Base-by-base conservation (phyloP, 2,113 vertebrate species). In the Pseudorectes ferrugineus region DNA sequence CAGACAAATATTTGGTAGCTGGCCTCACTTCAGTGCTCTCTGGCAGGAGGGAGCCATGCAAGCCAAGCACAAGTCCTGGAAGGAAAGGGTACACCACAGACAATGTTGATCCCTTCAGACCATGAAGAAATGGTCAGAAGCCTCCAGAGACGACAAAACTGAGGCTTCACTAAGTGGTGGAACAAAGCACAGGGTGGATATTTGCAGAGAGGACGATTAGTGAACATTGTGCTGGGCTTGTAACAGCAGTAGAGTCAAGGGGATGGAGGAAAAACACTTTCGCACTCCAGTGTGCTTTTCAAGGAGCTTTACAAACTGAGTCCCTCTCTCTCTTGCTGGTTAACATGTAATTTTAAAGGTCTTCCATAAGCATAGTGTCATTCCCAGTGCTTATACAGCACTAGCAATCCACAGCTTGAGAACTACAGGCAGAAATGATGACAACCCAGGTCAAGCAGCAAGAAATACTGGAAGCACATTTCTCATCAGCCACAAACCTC, bases 211-310 rank as follows among this genome's bases (percentile, higher is more conserved):
- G 15, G 31, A 13, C 13, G 12, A 19, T 66, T 15, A 54, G 33
- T 20, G 46, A 91, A 36, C 28, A 28, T 40, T 45, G 11, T 46
- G 19, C 42, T 65, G 36, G 5, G 20, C 74, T 46, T 89, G n/a
- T 36, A 61, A n/a, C 35, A 83, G 68, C 33, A 70, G 25, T 0
- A 46, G 12, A 62, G 45, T n/a, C 31, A 76, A 73, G 11, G 6
- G 18, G 23, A 49, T 4, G 10, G 13, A 79, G 15, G 12, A 55
- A 72, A 70, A 51, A 5, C 5, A 33, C 18, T 43, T 71, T 38
- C 0, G 0, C 20, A 43, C 11, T 14, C n/a, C 76, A 57, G 28
- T 0, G 0, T 42, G 11, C 42, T 66, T 86, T 77, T 48, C 63
- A 43, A 73, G 40, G 58, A 86, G 58, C 22, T 86, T 40, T 89